phyloP scores from a whole-genome alignment of 2,113 vertebrate genomes.

The Engystomops pustulosus region DNA sequence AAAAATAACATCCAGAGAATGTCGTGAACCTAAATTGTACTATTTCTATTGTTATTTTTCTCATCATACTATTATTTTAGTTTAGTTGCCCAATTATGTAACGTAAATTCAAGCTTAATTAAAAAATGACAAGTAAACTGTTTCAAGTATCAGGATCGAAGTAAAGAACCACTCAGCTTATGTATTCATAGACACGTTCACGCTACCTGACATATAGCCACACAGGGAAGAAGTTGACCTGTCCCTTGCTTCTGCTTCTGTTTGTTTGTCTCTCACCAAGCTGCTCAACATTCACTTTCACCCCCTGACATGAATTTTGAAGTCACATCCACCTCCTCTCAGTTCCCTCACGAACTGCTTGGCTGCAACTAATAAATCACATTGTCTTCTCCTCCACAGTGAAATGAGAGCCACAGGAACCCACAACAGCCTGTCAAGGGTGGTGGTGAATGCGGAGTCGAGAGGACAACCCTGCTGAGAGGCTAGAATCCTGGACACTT shows the following conservation, averaged over 20 bases:
- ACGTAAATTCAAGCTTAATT: neutral
- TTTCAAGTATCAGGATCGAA: neutral
- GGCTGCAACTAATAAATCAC: conserved; percentile 59
- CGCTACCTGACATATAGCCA: conserved; percentile 31
- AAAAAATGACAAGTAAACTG: neutral
- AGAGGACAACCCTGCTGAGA: conserved; percentile 53
- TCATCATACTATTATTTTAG: neutral
- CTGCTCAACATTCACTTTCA: conserved; percentile 44
- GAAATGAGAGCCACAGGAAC: conserved; percentile 55
- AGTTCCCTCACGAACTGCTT: conserved; percentile 46
- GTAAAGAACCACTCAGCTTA: neutral
- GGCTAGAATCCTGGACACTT: conserved; percentile 49
- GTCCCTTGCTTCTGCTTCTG: conserved; percentile 23
- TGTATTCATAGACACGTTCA: conserved; percentile 40
- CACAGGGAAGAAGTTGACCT: conserved; percentile 31
- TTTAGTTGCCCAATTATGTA: neutral
- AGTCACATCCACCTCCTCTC: conserved; percentile 53
- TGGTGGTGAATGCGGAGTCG: conserved; percentile 45
- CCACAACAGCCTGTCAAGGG: conserved; percentile 56
- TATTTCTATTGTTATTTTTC: neutral
- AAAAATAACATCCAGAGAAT: too few species aligned
- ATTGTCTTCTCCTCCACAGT: conserved; percentile 47
- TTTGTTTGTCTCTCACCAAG: conserved; percentile 54
- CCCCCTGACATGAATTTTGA: conserved; percentile 51
- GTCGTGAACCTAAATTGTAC: too few species aligned